phyloP scores from a whole-genome alignment of 2,113 vertebrate genomes.

The Oreocharis arfaki region DNA sequence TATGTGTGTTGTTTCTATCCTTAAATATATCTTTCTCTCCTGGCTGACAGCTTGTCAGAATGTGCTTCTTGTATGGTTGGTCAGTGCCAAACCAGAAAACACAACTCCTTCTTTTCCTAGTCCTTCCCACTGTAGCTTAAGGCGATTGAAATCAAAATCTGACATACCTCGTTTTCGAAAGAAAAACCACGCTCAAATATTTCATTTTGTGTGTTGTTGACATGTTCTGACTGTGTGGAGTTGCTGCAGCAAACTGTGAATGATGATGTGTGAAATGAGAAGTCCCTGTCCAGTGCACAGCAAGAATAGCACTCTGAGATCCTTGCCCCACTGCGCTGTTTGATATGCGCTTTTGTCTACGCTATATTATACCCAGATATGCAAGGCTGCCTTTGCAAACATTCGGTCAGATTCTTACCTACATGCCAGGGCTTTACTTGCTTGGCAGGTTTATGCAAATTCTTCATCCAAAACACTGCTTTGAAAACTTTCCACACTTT shows the following conservation, averaged over 20 bases:
- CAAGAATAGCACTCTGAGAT: not conserved
- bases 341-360: not conserved
- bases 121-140: not conserved
- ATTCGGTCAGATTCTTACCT: not conserved
- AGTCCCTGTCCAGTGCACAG: constrained; percentile 42
- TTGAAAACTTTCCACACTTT: not conserved
- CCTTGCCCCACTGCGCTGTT: not conserved
- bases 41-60: not conserved
- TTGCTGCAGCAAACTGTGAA: constrained; percentile 38
- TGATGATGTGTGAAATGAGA: constrained; percentile 63
- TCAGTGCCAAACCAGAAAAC: not conserved
- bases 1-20: not conserved
- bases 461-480: not conserved
- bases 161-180: not conserved
- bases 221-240: not conserved
- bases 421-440: not conserved
- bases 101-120: not conserved
- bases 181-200: not conserved
- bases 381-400: not conserved
- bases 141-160: not conserved
- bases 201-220: constrained; percentile 17
- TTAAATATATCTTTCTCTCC: not conserved
- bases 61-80: not conserved
- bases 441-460: not conserved
- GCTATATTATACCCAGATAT: not conserved